Conservation (phyloP, 2,113 vertebrate species). For the Aspiorhynchus laticeps region DNA sequence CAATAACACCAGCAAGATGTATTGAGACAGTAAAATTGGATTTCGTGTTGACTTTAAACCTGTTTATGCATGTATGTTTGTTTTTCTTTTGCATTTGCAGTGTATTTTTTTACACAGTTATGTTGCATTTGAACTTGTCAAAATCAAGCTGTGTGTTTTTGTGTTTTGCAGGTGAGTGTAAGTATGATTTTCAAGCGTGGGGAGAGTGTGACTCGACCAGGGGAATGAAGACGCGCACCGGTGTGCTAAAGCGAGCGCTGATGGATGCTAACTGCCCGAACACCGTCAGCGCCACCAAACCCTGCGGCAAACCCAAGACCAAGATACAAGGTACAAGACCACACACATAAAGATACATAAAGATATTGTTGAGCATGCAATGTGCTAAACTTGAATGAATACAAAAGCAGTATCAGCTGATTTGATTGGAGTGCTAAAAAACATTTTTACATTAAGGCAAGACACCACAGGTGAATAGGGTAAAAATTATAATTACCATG, state of each 20-base stretch:
- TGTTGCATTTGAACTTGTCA: background rate
- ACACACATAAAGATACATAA: background rate
- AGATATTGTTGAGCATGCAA: background rate
- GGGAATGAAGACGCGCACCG: constrained; percentile 89
- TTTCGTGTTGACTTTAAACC: too few relatives aligned
- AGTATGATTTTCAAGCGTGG: constrained; percentile 96
- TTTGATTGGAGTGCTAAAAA: background rate
- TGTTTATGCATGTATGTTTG: background rate
- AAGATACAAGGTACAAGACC: constrained; percentile 87
- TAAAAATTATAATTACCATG: too few relatives aligned
- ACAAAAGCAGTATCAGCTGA: background rate
- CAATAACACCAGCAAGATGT: background rate
- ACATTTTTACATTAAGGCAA: background rate
- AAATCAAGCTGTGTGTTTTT: background rate
- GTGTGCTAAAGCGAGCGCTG: constrained; percentile 90
- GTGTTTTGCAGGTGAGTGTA: constrained; percentile 86
- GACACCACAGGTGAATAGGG: background rate
- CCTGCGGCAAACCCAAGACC: constrained; percentile 91
- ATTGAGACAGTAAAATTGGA: background rate
- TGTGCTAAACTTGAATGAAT: background rate
- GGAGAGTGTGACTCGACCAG: constrained; percentile 93
- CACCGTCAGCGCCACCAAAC: constrained; percentile 92
- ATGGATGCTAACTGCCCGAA: constrained; percentile 90
- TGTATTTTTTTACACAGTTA: background rate
- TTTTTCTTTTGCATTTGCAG: background rate